Percentiles rank a stretch among this genome's conserved stretches.
phyloP scores from a whole-genome alignment of 2,888 invertebrate species.

The Trachelus iudaicus region DNA sequence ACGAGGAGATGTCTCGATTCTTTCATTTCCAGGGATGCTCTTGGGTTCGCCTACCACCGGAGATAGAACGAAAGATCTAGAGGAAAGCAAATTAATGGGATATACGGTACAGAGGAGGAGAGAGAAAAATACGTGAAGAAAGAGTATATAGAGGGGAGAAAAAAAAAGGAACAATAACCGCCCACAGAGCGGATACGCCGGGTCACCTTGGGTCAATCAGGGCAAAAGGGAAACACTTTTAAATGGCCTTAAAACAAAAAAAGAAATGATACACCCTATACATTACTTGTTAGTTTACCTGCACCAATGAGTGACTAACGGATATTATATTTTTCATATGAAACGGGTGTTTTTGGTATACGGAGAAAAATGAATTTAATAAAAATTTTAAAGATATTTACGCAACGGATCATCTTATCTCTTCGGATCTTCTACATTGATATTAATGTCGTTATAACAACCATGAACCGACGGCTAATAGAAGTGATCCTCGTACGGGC shows the following conservation, averaged over 20 bases:
- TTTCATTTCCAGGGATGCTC: slow-evolving; percentile 10
- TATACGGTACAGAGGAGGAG: background rate
- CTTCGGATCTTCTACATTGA: slow-evolving; percentile 41
- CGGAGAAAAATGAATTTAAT: background rate
- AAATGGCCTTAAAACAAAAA: background rate
- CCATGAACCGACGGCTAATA: slow-evolving; percentile 38
- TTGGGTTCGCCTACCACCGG: slow-evolving; percentile 37
- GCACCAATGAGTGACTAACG: background rate
- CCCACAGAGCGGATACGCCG: slow-evolving; percentile 41
- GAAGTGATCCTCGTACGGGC: slow-evolving; percentile 45
- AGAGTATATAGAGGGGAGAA: background rate
- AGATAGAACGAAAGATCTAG: background rate
- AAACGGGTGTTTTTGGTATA: fast-evolving
- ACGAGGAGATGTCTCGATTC: slow-evolving; percentile 11
- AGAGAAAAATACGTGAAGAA: slow-evolving; percentile 10
- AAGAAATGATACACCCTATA: background rate
- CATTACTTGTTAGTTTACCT: background rate
- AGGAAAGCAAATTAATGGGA: background rate
- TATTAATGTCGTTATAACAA: slow-evolving; percentile 46
- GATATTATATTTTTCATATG: background rate
- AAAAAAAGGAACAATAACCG: background rate
- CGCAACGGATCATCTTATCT: slow-evolving; percentile 17
- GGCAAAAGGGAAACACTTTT: background rate
- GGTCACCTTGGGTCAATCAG: slow-evolving; percentile 33
- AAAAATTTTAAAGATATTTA: background rate